phyloP scores from a whole-genome alignment of 1,140 invertebrate genomes.

The Polypedilum vanderplanki region DNA sequence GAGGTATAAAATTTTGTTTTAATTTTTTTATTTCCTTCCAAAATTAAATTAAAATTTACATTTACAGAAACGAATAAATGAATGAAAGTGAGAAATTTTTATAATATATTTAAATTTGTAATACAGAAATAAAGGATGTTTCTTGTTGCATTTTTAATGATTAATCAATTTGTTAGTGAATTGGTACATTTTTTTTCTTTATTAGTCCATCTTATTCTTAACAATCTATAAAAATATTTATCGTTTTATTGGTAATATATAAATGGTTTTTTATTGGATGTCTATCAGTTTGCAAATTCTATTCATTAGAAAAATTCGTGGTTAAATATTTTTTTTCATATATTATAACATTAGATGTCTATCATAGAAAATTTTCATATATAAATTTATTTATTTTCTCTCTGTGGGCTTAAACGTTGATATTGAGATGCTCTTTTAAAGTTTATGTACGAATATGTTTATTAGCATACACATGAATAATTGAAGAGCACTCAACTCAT shows the following conservation, averaged over 20 bases:
- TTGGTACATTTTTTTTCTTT: neutral
- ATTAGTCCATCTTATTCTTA: neutral
- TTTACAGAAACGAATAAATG: neutral
- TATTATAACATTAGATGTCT: neutral
- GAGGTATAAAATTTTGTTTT: neutral
- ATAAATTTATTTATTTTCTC: too few species aligned
- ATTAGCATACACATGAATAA: too few species aligned
- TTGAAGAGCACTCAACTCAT: too few species aligned
- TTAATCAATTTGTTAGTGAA: slow-evolving; percentile 14
- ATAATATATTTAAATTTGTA: neutral
- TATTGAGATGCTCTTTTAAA: too few species aligned
- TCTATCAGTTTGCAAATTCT: neutral
- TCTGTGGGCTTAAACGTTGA: too few species aligned
- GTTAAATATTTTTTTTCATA: neutral
- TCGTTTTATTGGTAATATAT: neutral
- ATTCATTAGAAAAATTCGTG: neutral
- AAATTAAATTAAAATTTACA: neutral
- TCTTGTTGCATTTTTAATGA: neutral
- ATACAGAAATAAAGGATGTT: slow-evolving; percentile 14
- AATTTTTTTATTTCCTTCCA: slow-evolving; percentile 8
- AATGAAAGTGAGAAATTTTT: neutral
- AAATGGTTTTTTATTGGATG: neutral
- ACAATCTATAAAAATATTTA: slow-evolving; percentile 17
- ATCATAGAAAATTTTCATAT: neutral
- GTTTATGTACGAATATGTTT: too few species aligned